A percentile compares a stretch with the other conserved stretches of the same genome.
Conservation (phyloP, 2,888 invertebrate species). For the Harpagoxenus sublaevis region DNA sequence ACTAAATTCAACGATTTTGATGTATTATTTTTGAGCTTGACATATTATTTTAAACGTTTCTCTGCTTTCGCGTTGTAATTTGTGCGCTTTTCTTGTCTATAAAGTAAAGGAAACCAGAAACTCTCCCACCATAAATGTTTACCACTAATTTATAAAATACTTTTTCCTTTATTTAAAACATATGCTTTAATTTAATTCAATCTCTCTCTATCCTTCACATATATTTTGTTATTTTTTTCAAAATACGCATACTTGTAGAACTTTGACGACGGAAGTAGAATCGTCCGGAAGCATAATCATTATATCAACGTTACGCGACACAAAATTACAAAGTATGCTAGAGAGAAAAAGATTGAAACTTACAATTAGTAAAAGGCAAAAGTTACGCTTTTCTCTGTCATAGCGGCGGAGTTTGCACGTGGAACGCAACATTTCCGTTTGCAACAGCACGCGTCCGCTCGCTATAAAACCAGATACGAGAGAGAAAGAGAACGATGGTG, state of each 20-base stretch:
- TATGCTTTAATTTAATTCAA: not conserved
- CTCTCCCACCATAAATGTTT: not conserved
- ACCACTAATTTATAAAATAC: slow-evolving; percentile 11
- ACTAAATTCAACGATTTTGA: slow-evolving; percentile 10
- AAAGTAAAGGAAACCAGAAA: not conserved
- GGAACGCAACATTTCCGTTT: slow-evolving; percentile 54
- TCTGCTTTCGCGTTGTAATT: not conserved
- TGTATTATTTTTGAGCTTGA: not conserved
- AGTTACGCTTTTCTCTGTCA: not conserved
- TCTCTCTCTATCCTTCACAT: not conserved
- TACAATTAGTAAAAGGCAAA: not conserved
- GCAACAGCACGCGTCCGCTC: not conserved
- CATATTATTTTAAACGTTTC: too few species aligned
- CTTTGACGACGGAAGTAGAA: not conserved
- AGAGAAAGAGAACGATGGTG: slow-evolving; percentile 44
- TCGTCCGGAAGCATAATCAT: not conserved
- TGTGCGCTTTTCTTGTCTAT: not conserved
- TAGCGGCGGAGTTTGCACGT: not conserved
- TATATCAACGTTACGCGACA: not conserved
- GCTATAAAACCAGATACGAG: slow-evolving; percentile 3
- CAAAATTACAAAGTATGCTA: slow-evolving; percentile 3
- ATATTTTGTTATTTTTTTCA: not conserved
- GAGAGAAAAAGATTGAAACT: not conserved
- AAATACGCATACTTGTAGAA: not conserved
- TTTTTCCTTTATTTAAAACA: not conserved